Conservation (phyloP, 2,113 vertebrate genomes). For the Rhinolophus ferrumequinum region DNA sequence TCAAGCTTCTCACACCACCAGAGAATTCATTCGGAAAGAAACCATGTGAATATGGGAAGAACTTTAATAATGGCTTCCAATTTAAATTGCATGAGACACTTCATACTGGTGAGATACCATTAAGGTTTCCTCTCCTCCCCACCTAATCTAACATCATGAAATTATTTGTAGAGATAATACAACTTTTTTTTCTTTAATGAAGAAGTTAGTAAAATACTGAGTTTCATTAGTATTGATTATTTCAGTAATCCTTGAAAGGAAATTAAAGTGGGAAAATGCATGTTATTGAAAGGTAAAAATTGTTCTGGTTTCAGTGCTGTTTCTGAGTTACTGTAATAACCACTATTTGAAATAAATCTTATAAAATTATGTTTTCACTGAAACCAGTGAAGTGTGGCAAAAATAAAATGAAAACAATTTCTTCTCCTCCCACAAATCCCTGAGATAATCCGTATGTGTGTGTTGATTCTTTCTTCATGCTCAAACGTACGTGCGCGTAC, state of each 20-base stretch:
- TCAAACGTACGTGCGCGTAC: background rate
- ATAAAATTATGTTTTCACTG: background rate
- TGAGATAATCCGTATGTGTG: background rate
- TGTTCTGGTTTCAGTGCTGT: background rate
- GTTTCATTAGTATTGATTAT: slow-evolving; percentile 31
- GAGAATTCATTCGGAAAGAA: slow-evolving; percentile 40
- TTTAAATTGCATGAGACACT: background rate
- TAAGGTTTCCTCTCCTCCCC: background rate
- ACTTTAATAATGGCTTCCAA: background rate
- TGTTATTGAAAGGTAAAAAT: slow-evolving; percentile 1
- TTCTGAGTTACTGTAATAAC: slow-evolving; percentile 2
- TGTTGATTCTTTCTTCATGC: background rate
- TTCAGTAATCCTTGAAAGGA: background rate
- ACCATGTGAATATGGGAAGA: background rate
- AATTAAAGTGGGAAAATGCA: background rate
- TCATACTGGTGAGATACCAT: background rate
- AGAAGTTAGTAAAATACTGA: background rate
- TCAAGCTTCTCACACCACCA: slow-evolving; percentile 46
- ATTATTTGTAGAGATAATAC: background rate
- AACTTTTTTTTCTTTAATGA: background rate
- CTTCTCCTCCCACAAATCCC: background rate
- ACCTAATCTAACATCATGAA: background rate
- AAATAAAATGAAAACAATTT: slow-evolving; percentile 7
- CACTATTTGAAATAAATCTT: background rate
- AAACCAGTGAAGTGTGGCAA: background rate